Conservation (phyloP, 2,888 invertebrate species). For the Gnatocerus cornutus region DNA sequence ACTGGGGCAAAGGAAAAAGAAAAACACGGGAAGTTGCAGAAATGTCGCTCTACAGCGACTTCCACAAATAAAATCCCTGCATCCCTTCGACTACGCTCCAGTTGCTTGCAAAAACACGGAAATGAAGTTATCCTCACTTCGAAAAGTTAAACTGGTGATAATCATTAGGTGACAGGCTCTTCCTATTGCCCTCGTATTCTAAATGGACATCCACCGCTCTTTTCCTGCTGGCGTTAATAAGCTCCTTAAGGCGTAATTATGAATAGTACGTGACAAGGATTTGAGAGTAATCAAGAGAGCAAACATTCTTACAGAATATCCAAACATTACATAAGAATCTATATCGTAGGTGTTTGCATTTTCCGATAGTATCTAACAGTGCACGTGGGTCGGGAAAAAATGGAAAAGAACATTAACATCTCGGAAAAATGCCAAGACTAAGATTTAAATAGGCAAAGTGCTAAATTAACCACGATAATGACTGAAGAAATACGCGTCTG, state of each 20-base stretch:
- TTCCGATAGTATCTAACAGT: constrained; percentile 12
- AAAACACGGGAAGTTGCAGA: too few relatives aligned
- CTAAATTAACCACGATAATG: constrained; percentile 20
- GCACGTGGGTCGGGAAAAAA: constrained; percentile 17
- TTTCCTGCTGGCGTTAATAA: neutral
- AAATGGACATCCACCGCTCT: neutral
- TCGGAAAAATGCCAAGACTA: constrained; percentile 22
- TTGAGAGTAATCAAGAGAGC: constrained; percentile 17
- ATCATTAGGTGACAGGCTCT: neutral
- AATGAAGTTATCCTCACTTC: neutral
- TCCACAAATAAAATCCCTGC: too few relatives aligned
- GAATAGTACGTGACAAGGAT: constrained; percentile 9
- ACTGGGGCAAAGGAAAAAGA: too few relatives aligned
- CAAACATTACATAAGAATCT: constrained; percentile 27
- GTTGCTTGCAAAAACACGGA: neutral
- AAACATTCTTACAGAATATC: constrained; percentile 20
- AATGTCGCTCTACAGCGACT: too few relatives aligned
- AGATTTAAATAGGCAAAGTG: constrained; percentile 3
- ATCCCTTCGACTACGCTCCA: neutral
- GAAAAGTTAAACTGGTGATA: neutral
- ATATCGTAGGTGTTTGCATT: constrained; percentile 29
- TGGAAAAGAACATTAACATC: constrained; percentile 5
- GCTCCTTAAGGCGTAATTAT: neutral
- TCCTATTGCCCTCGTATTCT: constrained; percentile 1
- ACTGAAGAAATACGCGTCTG: constrained; percentile 16